These are phyloP conservation scores for Melanotaenia maccullochi DNA, from an alignment of 2,797 vertebrate genomes.

Conservation along the genomic window DNA sequence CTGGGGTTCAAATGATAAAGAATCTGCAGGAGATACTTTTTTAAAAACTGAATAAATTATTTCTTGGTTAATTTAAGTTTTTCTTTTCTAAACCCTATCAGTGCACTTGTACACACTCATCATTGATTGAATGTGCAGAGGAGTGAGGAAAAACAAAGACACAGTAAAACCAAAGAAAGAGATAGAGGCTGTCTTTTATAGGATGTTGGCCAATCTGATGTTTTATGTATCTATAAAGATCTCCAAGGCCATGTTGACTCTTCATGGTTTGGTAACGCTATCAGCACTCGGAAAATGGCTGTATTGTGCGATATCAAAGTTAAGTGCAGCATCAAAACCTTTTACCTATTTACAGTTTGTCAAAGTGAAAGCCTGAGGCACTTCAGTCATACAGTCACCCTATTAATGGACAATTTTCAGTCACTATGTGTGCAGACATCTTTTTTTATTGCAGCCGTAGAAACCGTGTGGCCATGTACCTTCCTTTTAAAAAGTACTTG, in stretches of 20 bases:
- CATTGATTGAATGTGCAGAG: constrained; percentile 18
- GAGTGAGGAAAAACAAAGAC: constrained; percentile 11
- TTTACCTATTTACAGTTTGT: constrained; percentile 61
- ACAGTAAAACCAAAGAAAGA: constrained; percentile 48
- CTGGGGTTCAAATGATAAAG: neutral
- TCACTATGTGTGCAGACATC: constrained; percentile 28
- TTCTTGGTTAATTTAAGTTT: constrained; percentile 3
- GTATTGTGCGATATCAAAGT: constrained; percentile 52
- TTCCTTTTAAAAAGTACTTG: constrained; percentile 14
- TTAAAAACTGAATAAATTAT: too few species aligned
- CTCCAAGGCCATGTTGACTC: constrained; percentile 73
- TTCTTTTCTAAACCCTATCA: constrained; percentile 18
- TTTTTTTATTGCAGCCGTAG: constrained; percentile 39
- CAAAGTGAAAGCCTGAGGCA: constrained; percentile 53
- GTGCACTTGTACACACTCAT: constrained; percentile 43
- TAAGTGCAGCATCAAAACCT: constrained; percentile 64
- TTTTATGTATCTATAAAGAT: constrained; percentile 77
- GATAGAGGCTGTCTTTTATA: constrained; percentile 67
- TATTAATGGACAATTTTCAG: constrained; percentile 59
- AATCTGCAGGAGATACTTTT: neutral
- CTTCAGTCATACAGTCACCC: constrained; percentile 44
- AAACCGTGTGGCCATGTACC: constrained; percentile 1
- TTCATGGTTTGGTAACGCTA: constrained; percentile 53
- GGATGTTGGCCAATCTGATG: constrained; percentile 70
- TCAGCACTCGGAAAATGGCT: constrained; percentile 45